Evolutionary conservation across 2,888 invertebrate species (phyloP).

Genomic region (Lymantria monacha): DNA sequence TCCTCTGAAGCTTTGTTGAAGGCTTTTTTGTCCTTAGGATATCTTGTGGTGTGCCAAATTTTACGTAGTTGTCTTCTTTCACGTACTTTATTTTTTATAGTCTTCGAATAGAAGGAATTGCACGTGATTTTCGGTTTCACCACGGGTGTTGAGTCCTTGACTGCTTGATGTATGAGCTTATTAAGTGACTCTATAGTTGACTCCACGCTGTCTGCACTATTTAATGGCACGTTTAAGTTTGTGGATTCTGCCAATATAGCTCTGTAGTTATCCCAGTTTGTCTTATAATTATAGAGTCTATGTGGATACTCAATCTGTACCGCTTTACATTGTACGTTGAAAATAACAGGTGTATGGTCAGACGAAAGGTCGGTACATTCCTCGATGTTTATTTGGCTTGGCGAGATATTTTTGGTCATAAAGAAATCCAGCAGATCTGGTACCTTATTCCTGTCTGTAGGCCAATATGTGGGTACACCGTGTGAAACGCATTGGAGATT

Average conservation of each 20-base stretch:
- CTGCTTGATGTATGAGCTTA: neutral
- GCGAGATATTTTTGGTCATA: neutral
- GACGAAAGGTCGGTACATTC: neutral
- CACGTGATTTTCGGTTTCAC: neutral
- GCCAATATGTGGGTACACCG: no score
- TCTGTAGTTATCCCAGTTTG: neutral
- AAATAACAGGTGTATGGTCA: neutral
- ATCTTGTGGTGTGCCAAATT: neutral
- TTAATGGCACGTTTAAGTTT: neutral
- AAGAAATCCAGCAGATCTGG: conserved; percentile 1
- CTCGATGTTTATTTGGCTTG: neutral
- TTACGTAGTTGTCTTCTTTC: neutral
- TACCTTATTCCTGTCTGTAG: no score
- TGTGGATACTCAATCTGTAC: neutral
- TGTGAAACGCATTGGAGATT: no score
- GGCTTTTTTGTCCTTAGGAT: neutral
- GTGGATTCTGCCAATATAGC: neutral
- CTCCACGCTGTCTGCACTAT: neutral
- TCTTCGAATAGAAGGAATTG: neutral
- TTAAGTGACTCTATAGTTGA: neutral
- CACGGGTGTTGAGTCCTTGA: neutral
- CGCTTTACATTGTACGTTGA: neutral
- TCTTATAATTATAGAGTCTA: neutral
- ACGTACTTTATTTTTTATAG: neutral
- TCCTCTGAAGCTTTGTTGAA: neutral